phyloP scores from a whole-genome alignment of 1,140 invertebrate genomes.

The Scylla paramamosain region DNA sequence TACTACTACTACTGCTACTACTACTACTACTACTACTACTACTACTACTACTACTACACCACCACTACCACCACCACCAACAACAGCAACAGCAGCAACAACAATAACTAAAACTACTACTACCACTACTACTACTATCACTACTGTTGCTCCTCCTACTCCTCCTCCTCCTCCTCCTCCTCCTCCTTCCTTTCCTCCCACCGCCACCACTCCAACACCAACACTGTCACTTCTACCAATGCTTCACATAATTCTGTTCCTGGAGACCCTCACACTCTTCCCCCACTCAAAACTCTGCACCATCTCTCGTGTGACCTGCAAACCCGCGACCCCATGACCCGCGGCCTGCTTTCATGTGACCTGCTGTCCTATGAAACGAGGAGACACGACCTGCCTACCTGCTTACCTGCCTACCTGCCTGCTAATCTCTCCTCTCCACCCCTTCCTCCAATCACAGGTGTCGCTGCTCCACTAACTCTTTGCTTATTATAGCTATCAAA shows the following conservation, averaged over 20 bases:
- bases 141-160: too few species aligned
- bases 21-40: neutral
- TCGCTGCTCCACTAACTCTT: too few species aligned
- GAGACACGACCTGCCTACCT: too few species aligned
- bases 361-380: too few species aligned
- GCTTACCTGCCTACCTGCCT: neutral
- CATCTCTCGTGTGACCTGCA: neutral
- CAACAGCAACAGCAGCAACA: neutral
- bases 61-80: slow-evolving; percentile 37
- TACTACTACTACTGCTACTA: neutral
- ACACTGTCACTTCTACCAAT: neutral
- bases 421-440: neutral
- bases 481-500: too few species aligned
- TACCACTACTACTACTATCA: too few species aligned
- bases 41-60: neutral
- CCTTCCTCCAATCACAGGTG: neutral
- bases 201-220: neutral
- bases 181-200: too few species aligned
- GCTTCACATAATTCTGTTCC: neutral
- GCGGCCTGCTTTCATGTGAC: too few species aligned
- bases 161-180: too few species aligned
- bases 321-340: too few species aligned
- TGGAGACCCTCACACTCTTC: neutral
- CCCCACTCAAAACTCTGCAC: neutral
- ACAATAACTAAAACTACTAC: neutral